Evolutionary conservation across 2,797 vertebrate genomes (phyloP), one percentile per base, ranked within the genome.

Genomic region (Poeciliopsis presidionis): DNA sequence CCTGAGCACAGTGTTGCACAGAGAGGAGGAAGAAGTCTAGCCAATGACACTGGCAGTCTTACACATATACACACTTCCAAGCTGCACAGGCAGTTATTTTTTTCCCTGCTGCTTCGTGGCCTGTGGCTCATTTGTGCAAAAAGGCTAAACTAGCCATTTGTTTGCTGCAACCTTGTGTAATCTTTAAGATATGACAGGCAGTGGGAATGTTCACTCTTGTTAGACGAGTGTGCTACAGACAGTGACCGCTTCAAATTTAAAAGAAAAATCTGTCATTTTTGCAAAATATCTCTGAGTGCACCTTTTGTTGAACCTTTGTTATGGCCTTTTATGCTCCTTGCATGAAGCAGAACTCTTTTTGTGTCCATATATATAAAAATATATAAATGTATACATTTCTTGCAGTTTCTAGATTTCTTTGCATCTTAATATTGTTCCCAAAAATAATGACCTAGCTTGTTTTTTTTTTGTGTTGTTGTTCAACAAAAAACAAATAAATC

Each of bases 1-100:
- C 78, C 87, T 89, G 79, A 55, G 78, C 65, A 63, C 76, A 71
- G 78, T 70, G 65, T 41, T 79, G 81, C 83, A 45, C 81, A 79
- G 81, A 81, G 84, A 88, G 70, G 84, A 90, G 85, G 83, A 88
- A 77, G 83, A 75, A 79, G 89, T 91, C 88, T 81, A 82, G 89
- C 65, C 87, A 77, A 65, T 61, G 84, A 79, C 86, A 82, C 77
- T 82, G 84, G 86, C 87, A 85, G 82, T 33, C 75, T 84, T 63
- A 82, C 82, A 88, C 79, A 88, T 70, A 85, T 7, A 45, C 51
- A 75, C 30, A 25, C 73, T 73, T 79, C 33, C 8, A 13, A 63
- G 25, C 73, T 7, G 1, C 67, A 81, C 82, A 84, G 47, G 73
- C 61, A 76, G 75, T 73, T 46, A 30, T 69, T n/a, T 65, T 71